Conservation (phyloP, 2,888 invertebrate species). For the Pyrrhosoma nymphula region DNA sequence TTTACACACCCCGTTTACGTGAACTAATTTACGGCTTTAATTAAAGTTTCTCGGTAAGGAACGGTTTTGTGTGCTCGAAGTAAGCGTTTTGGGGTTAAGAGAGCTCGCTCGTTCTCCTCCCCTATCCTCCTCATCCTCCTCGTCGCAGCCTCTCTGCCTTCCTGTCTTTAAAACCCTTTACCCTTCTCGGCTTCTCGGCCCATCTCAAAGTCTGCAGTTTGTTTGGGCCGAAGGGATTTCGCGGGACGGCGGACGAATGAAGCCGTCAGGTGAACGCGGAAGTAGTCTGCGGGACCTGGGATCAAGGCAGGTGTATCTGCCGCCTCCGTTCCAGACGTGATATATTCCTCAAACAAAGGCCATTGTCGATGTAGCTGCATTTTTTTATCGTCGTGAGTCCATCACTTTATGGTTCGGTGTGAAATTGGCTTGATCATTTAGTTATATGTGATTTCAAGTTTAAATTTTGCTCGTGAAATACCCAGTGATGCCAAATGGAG, state of each 20-base stretch:
- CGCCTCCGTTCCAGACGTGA: too few species aligned
- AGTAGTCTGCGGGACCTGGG: too few species aligned
- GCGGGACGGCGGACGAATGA: neutral
- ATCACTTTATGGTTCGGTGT: too few species aligned
- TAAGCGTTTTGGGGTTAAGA: constrained; percentile 31
- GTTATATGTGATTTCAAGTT: too few species aligned
- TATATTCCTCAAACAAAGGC: too few species aligned
- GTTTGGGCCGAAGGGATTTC: constrained; percentile 17
- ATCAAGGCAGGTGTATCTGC: too few species aligned
- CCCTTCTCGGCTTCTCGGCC: neutral
- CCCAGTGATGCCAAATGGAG: too few species aligned
- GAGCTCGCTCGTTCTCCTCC: neutral
- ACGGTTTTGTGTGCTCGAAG: constrained; percentile 4
- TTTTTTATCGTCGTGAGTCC: too few species aligned
- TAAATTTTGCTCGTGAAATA: too few species aligned
- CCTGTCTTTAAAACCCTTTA: neutral
- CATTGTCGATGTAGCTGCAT: too few species aligned
- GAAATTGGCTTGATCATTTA: too few species aligned
- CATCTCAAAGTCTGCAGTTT: neutral
- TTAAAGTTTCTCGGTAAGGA: constrained; percentile 41
- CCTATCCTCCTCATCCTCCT: neutral
- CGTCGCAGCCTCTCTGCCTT: neutral
- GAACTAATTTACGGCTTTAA: constrained; percentile 47
- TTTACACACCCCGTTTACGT: constrained; percentile 38
- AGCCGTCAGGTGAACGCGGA: neutral